These are phyloP conservation scores for Corythornis cristatus DNA, from an alignment of 2,113 vertebrate species.

Conservation along the genomic window DNA sequence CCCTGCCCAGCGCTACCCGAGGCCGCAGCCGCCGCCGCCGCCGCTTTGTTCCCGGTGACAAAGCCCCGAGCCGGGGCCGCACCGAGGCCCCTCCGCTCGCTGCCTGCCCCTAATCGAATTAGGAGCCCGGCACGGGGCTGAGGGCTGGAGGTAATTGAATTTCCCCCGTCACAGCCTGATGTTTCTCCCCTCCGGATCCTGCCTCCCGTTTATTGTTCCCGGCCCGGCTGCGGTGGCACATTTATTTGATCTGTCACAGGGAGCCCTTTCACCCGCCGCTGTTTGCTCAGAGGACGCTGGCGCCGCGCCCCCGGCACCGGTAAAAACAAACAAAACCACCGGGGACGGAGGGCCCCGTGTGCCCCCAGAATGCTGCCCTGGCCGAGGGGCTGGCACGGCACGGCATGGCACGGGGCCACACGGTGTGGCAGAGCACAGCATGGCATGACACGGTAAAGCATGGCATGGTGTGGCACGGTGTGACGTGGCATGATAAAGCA, in stretches of 20 bases:
- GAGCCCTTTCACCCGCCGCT: slow-evolving; percentile 28
- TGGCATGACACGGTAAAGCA: too few species aligned
- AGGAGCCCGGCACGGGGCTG: slow-evolving; percentile 42
- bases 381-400: background rate
- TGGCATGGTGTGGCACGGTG: rapidly evolving
- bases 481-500: too few species aligned
- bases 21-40: background rate
- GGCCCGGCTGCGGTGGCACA: background rate
- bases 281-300: background rate
- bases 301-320: background rate
- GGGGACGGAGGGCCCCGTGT: background rate
- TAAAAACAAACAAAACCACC: background rate
- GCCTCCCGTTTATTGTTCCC: slow-evolving; percentile 45
- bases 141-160: slow-evolving; percentile 57
- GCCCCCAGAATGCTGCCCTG: background rate
- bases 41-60: background rate
- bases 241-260: slow-evolving; percentile 52
- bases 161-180: slow-evolving; percentile 53
- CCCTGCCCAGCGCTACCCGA: background rate
- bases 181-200: slow-evolving; percentile 15
- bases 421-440: too few species aligned
- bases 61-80: background rate
- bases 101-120: slow-evolving; percentile 39
- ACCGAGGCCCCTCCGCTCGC: background rate
- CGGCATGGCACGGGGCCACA: too few species aligned